A percentile compares a stretch with the other conserved stretches of the same genome.
These are phyloP conservation scores for Leptinotarsa lineolata DNA, from an alignment of 1,140 invertebrate species.

Conservation along the genomic window DNA sequence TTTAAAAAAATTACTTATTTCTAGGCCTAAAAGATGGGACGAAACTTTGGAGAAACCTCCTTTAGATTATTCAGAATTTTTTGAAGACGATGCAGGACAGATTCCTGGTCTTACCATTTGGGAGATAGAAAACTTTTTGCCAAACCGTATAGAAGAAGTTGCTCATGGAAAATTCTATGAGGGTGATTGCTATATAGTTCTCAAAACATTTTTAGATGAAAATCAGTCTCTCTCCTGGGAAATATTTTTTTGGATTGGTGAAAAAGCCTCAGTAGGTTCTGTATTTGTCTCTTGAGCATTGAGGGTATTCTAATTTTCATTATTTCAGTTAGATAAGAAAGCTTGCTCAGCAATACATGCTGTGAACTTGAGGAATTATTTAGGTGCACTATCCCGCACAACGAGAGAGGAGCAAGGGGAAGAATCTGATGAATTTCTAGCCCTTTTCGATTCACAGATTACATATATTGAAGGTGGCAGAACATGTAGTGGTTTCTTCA, in stretches of 20 bases:
- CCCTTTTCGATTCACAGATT: conserved; percentile 90
- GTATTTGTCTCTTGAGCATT: background rate
- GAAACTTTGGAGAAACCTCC: conserved; percentile 93
- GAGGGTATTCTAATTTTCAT: conserved; percentile 10
- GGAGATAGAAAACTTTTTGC: conserved; percentile 99
- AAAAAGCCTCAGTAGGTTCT: conserved; percentile 84
- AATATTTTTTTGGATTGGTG: conserved; percentile 99
- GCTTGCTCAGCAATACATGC: conserved; percentile 99
- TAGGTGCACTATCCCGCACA: conserved; percentile 96
- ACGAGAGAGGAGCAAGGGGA: conserved; percentile 95
- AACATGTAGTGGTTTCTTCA: conserved; percentile 96
- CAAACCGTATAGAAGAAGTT: conserved; percentile 89
- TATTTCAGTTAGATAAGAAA: conserved; percentile 86
- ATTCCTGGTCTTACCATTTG: conserved; percentile 86
- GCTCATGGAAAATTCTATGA: conserved; percentile 98
- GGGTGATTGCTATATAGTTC: conserved; percentile 97
- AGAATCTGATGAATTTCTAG: conserved; percentile 94
- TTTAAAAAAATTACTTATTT: conserved; percentile 11
- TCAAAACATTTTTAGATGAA: conserved; percentile 90
- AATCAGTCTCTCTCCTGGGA: conserved; percentile 87
- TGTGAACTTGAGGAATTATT: conserved; percentile 94
- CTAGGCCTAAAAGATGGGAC: conserved; percentile 86
- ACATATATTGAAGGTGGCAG: conserved; percentile 96
- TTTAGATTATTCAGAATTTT: conserved; percentile 98
- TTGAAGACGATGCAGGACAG: conserved; percentile 96